A percentile compares a stretch with the other conserved stretches of the same genome.
Conservation (phyloP, 2,113 vertebrate species). For the Pituophis catenifer region DNA sequence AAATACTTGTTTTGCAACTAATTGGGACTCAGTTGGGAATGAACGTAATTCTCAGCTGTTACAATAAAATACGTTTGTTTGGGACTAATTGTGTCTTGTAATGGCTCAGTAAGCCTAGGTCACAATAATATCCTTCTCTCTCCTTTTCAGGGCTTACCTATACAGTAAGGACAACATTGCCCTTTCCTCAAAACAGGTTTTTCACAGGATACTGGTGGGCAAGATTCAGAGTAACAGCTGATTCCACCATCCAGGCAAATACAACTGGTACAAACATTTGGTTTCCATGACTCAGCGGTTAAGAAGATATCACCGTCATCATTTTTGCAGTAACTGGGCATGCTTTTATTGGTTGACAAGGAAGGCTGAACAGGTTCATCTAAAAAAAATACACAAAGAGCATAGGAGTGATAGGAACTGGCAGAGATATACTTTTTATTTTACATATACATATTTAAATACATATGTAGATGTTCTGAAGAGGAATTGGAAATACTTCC, state of each 20-base stretch:
- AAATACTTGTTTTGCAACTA: too few species aligned
- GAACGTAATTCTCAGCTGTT: too few species aligned
- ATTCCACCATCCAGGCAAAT: constrained; percentile 82
- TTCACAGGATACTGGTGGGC: constrained; percentile 80
- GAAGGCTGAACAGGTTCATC: constrained; percentile 78
- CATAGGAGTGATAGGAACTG: not conserved
- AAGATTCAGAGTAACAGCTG: constrained; percentile 86
- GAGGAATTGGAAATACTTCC: not conserved
- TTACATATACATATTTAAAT: not conserved
- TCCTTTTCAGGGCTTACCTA: constrained; percentile 73
- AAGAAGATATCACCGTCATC: constrained; percentile 87
- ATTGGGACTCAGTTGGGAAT: too few species aligned
- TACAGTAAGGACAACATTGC: constrained; percentile 89
- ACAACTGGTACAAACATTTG: constrained; percentile 87
- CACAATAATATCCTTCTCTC: not conserved
- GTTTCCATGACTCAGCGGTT: constrained; percentile 90
- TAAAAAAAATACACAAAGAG: constrained; percentile 60
- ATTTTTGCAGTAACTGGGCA: constrained; percentile 82
- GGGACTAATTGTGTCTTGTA: too few species aligned
- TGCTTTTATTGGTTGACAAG: constrained; percentile 78
- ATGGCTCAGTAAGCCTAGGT: too few species aligned
- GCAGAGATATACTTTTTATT: not conserved
- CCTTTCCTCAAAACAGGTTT: constrained; percentile 86
- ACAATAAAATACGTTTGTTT: too few species aligned
- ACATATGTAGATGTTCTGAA: not conserved